Base-by-base conservation (phyloP, 2,888 invertebrate species). In the Biston betularia region DNA sequence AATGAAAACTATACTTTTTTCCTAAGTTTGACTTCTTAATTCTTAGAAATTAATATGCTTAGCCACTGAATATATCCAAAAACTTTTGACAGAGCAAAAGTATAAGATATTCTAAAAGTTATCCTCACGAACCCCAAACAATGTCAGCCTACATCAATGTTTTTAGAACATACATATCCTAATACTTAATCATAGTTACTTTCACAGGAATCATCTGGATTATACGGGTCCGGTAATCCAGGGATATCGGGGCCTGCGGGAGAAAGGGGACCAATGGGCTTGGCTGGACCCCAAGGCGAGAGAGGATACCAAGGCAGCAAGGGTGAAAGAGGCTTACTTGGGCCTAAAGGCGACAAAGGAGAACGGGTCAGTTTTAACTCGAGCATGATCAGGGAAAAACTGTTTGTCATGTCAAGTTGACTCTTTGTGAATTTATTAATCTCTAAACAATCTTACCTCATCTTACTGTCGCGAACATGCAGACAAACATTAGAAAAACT, bases 301-400 rank as follows among this genome's bases (percentile, higher is more conserved):
- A 91, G 95, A 75, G 96, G 96, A 48, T 94, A 95, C 75, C 89
- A 89, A 63, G 95, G 95, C 54, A 90, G 90, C 77, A 95, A 95
- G 81, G 96, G 96, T 56, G 95, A 95, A 75, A 92, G 94, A 68
- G 95, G 95, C 81, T 93, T 94, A 89, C 90, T 94, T 59, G 95
- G 95, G 67, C 87, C 94, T 70, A 95, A 95, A 86, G 96, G 97
- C 72, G 94, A 94, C 76, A 96, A 96, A 90, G 97, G 97, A 72
- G 96, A 96, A 79, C 95, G 97, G 89, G 97, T 95, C 85, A 94
- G 95, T 93, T 80, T n/a, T 76, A 78, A 68, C 69, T 72, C 72
- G 74, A 79, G 79, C 77, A 79, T 79, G 71, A 75, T 78, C 75
- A 75, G 48, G 38, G 42, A 42, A 58, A 60, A 68, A 63, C 48